Evolutionary conservation across 2,888 invertebrate species (phyloP).

Genomic region (Pristionchus fissidentatus): DNA sequence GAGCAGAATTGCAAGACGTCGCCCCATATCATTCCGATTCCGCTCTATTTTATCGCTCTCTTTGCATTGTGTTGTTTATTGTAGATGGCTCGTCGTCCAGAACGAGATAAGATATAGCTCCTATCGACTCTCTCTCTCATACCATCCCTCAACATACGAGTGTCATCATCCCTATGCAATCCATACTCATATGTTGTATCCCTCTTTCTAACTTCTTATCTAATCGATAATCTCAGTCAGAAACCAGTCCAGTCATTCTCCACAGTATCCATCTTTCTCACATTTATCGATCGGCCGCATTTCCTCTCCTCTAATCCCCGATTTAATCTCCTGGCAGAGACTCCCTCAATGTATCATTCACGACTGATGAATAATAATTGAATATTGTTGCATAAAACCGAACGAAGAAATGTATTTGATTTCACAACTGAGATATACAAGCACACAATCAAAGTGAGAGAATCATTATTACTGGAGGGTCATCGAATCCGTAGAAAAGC

Average conservation of each 20-base stretch:
- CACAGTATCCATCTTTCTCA: background rate
- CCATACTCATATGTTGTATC: background rate
- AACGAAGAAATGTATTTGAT: background rate
- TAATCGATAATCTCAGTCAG: slow-evolving; percentile 22
- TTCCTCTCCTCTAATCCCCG: background rate
- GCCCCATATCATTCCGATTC: slow-evolving; percentile 48
- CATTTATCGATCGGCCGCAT: slow-evolving; percentile 17
- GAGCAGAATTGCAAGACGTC: slow-evolving; percentile 18
- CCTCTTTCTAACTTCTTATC: background rate
- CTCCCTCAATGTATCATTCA: background rate
- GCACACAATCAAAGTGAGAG: background rate
- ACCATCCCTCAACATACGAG: slow-evolving; percentile 28
- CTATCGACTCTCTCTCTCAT: slow-evolving; percentile 9
- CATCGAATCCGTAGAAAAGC: background rate
- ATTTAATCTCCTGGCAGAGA: slow-evolving; percentile 34
- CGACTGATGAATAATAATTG: slow-evolving; percentile 21
- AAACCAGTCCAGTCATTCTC: slow-evolving; percentile 17
- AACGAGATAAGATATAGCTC: background rate
- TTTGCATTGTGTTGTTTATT: slow-evolving; percentile 14
- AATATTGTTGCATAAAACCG: background rate
- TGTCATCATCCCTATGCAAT: slow-evolving; percentile 34
- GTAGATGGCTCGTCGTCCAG: slow-evolving; percentile 18
- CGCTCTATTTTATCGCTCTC: background rate
- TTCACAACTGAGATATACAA: slow-evolving; percentile 3
- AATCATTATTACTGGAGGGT: slow-evolving; percentile 9